Evolutionary conservation across 2,797 vertebrate species (phyloP), one percentile per base, ranked within the genome.

Genomic region (Oophaga sylvatica): DNA sequence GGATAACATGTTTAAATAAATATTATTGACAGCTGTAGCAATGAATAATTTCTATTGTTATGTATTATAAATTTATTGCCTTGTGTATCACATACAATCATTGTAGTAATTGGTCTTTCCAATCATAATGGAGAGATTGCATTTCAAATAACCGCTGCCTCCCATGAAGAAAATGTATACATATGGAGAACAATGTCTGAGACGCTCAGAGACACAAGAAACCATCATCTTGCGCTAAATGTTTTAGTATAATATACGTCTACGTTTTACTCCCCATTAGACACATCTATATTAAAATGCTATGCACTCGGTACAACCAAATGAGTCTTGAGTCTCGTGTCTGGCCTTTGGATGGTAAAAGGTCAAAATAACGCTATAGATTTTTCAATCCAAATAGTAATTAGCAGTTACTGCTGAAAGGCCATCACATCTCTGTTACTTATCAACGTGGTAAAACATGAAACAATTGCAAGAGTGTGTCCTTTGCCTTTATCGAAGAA

Each of bases 301-400:
- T 60, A 17, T 68, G 67, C 60, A 76, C 22, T 88, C 31, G 5
- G 60, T n/a, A 45, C 59, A 81, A 67, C 60, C 26, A 68, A 71
- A 81, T 76, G 29, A 80, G 59, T 29, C n/a, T 81, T 76, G 29
- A 80, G 59, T 29, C n/a, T 81, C 35, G 67, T 67, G 29, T 7
- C 59, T 89, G 59, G 73, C 85, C 73, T 78, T 87, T 80, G 20
- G 20, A 85, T 90, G 87, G 88, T 82, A 77, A 87, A 90, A 91
- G 84, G 86, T 91, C 89, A 90, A 80, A 82, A 35, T 80, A 88
- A 71, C 87, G 86, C 65, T 86, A 84, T 86, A 71, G 62, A 19
- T 63, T 90, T 90, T 89, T 81, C 88, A 86, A 11, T 56, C 31
- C 85, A 83, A 80, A 90, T 88, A 87, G 79, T 88, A 91, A 92